Evolutionary conservation across 2,113 vertebrate genomes (phyloP), one percentile per base, ranked within the genome.

Genomic region (Orthochromis indermauri): DNA sequence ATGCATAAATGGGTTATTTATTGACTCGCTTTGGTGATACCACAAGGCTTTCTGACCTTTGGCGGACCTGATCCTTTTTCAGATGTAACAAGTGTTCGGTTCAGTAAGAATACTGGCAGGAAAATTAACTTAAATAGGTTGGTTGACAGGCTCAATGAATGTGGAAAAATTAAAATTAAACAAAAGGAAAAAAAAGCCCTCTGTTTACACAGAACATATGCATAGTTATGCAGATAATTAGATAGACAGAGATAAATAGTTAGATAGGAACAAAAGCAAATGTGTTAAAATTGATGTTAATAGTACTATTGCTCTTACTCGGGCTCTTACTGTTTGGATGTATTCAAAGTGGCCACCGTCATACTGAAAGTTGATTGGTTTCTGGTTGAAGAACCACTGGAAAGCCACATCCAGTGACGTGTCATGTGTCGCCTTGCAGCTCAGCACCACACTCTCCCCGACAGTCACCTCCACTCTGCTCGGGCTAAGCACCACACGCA

Each of bases 401-500:
- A 99, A 99, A 49, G 94, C 96, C 88, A 99, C 97, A 35, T 98
- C 97, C 91, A 99, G 94, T 1, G 97, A 97, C 2, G 95, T 96
- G 94, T 99, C 98, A 0, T 99, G 98, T 11, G 97, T 93, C 3
- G 98, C 98, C 95, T 96, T 98, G 96, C 99, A 99, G 53, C 97
- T 99, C 87, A 99, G 97, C 59, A 99, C 99, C 12, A 99, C 96
- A 37, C 98, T 99, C 94, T 99, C 98, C 61, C 98, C 98, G 35
- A 99, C 98, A 0, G 98, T 99, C 94, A 99, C 95, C 88, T 99
- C 98, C 68, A 97, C 97, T 86, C 96, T 96, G 89, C 95, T 96
- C 16, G 98, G 98, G 92, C 96, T 97, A 71, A 99, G 96, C 89
- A 98, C 98, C 96, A 99, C 98, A 90, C 96, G 97, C 92, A 98